Base-by-base conservation (phyloP, 2,888 invertebrate genomes). In the Spilosoma lubricipeda region DNA sequence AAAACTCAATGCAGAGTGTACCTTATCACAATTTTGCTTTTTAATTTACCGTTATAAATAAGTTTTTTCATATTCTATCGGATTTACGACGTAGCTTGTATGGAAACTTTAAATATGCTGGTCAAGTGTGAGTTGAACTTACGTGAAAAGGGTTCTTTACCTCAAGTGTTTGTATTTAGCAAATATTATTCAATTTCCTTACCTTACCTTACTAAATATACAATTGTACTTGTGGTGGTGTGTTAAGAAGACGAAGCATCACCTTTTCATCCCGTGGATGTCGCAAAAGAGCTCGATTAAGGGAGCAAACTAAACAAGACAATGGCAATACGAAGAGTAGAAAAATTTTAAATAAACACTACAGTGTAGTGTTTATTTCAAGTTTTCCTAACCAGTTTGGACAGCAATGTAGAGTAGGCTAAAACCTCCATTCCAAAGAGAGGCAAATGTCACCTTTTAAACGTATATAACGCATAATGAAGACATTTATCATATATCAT, bases 11-110 rank as follows among this genome's bases (percentile, higher is more conserved):
- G 73, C 59, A 73, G 68, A 77, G 36, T 72, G 56, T 67, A 64
- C 67, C 63, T 63, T 82, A 82, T 82, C 83, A 77, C 69, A 63
- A 82, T 83, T 76, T 84, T 81, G 69, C 23, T 45, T 3, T 72
- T n/a, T n/a, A n/a, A n/a, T n/a, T 65, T 84, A 81, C 72, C 74
- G 81, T 80, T 84, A 33, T 75, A 52, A 71, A 56, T 69, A 56
- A 48, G 27, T 39, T 70, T 72, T 66, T 76, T 66, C 71, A 82
- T 74, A 77, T 74, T 80, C 72, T 80, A 77, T 80, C 73, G 74
- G 59, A 73, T 83, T 80, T 84, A 81, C 73, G 77, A 77, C 13
- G 64, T 48, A 65, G 65, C 42, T 33, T 77, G 74, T 69, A 68
- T 59, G n/a, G 36, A 69, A 79, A 77, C 77, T 68, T 80, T 77